Evolutionary conservation across 2,797 vertebrate genomes (phyloP).

Genomic region (Hyperoplus lanceolatus): DNA sequence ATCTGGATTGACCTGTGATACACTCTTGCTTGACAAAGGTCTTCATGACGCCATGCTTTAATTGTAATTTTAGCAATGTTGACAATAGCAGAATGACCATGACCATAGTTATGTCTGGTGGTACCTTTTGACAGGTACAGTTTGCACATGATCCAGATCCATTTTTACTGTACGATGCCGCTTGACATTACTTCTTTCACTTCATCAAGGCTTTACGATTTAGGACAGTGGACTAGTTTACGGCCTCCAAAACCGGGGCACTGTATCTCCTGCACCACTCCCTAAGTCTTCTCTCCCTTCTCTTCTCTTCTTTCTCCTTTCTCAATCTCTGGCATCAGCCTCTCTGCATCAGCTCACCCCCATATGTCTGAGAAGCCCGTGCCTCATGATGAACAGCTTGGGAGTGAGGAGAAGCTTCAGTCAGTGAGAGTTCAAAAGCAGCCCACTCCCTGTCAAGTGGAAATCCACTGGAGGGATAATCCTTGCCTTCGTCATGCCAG

Average conservation of each 20-base stretch:
- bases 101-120: not conserved
- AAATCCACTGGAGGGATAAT: constrained; percentile 64
- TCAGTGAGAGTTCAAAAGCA: constrained; percentile 66
- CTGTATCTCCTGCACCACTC: not conserved
- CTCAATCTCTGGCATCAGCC: constrained; percentile 28
- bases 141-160: not conserved
- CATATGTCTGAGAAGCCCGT: constrained; percentile 30
- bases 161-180: not conserved
- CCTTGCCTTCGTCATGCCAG: constrained; percentile 29
- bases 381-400: constrained; percentile 41
- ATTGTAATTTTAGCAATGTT: not conserved
- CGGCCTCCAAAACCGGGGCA: constrained; percentile 1
- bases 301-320: not conserved
- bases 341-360: constrained; percentile 21
- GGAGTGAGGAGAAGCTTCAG: constrained; percentile 48
- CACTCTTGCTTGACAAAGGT: not conserved
- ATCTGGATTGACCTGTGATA: not conserved
- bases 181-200: not conserved
- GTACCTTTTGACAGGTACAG: not conserved
- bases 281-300: not conserved
- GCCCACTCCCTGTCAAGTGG: constrained; percentile 63
- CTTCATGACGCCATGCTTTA: not conserved
- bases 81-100: not conserved
- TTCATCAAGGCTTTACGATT: not conserved
- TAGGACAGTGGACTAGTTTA: not conserved